Base-by-base conservation (phyloP, 2,888 invertebrate genomes). In the Diachrysia chrysitis region DNA sequence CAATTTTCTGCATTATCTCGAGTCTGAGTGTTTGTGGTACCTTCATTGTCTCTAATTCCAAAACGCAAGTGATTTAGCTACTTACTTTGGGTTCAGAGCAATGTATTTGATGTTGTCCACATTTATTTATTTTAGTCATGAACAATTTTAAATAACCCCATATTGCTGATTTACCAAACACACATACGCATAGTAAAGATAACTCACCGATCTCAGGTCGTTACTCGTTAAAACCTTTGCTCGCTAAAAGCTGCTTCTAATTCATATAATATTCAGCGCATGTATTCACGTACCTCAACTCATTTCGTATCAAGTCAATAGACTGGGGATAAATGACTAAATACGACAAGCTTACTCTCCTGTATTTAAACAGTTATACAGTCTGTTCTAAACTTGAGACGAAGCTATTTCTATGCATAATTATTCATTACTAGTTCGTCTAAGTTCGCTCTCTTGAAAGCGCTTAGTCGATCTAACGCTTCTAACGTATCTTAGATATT, bases 201-300 rank as follows among this genome's bases (percentile, higher is more conserved):
- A n/a, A n/a, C 42, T 42, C 42, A n/a, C 42, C 42, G 48, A 66
- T 65, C 54, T 66, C 42, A 63, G 25, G 51, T 57, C 37, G n/a
- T 63, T 63, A 66, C 63, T 64, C 55, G 54, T 61, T n/a, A 51
- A 58, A 57, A 25, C 25, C 57, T 54, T 54, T 59, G 42, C 21
- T 32, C 59, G 53, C 51, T 68, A 42, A 72, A 70, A 76, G 62
- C 62, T 54, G 63, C 66, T 67, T 73, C 71, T 64, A 71, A 79
- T 77, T 60, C 66, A 76, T 73, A 61, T 66, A 70, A 73, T 66
- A 76, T 76, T 73, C 79, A 63, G 58, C 37, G n/a, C 68, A 73
- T 63, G 73, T 69, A 59, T 54, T 66, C 66, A 61, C 60, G 46
- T 60, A 58, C 60, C 75, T 32, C 29, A 42, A 29, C 16, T 10